A percentile compares a stretch with the other conserved stretches of the same genome.
These are phyloP conservation scores for Spilogale gracilis DNA, from an alignment of 2,113 vertebrate species.

Conservation along the genomic window DNA sequence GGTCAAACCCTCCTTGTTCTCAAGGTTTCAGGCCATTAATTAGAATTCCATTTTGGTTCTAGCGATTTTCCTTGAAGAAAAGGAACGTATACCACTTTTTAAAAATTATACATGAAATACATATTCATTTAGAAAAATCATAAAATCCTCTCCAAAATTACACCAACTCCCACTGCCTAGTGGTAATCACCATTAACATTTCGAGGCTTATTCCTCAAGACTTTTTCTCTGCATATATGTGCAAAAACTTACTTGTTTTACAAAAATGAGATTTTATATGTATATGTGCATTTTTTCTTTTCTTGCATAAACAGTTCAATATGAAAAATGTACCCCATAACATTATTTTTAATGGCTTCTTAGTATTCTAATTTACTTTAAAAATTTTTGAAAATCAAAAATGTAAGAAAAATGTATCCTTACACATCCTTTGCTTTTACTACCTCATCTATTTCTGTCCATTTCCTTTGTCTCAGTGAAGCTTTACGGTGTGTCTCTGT, in stretches of 20 bases:
- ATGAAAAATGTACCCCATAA: not conserved
- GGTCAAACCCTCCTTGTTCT: slow-evolving; percentile 67
- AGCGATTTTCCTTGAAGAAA: slow-evolving; percentile 54
- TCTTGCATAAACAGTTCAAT: not conserved
- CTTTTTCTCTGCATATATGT: not conserved
- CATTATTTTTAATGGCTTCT: slow-evolving; percentile 17
- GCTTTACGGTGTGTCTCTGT: not conserved
- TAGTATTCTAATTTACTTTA: slow-evolving; percentile 36
- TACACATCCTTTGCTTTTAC: not conserved
- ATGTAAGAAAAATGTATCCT: not conserved
- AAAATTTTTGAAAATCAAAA: slow-evolving; percentile 1
- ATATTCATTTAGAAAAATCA: slow-evolving; percentile 52
- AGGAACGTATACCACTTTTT: slow-evolving; percentile 40
- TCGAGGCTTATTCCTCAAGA: not conserved
- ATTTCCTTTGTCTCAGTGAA: slow-evolving; percentile 42
- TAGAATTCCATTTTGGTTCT: slow-evolving; percentile 68
- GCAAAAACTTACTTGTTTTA: not conserved
- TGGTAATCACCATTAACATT: not conserved
- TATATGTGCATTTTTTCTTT: not conserved
- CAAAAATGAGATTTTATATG: not conserved
- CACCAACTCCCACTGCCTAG: not conserved
- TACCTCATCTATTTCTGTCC: not conserved
- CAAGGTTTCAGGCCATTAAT: slow-evolving; percentile 41
- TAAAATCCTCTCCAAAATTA: not conserved
- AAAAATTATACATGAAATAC: slow-evolving; percentile 29